Evolutionary conservation across 2,888 invertebrate species (phyloP).

Genomic region (Tachina fera): DNA sequence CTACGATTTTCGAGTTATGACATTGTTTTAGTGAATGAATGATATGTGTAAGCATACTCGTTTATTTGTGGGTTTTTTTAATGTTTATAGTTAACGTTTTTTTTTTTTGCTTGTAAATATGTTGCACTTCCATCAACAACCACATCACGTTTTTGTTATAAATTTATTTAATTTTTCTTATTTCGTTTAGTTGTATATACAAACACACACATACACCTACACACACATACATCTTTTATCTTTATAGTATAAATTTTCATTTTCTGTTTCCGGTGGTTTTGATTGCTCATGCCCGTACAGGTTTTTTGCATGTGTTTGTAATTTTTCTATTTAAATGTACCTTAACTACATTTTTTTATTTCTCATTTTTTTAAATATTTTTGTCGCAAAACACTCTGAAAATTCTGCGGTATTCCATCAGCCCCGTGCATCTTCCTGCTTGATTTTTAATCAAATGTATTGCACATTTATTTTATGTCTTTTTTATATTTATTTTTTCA

Average conservation of each 20-base stretch:
- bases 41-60: neutral
- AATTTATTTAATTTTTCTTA: conserved; percentile 69
- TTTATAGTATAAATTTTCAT: conserved; percentile 23
- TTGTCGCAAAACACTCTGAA: conserved; percentile 57
- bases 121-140: conserved; percentile 69
- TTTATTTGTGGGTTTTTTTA: neutral
- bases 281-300: conserved; percentile 14
- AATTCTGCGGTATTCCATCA: conserved; percentile 61
- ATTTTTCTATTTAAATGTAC: conserved; percentile 45
- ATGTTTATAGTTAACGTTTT: neutral
- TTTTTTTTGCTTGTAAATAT: conserved; percentile 18
- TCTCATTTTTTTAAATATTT: neutral
- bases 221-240: neutral
- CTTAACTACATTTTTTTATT: conserved; percentile 34
- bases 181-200: conserved; percentile 15
- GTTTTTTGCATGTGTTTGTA: conserved; percentile 34
- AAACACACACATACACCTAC: neutral
- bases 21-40: no score
- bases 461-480: conserved; percentile 47
- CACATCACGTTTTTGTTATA: conserved; percentile 73
- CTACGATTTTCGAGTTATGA: no score
- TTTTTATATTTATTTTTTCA: neutral
- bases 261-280: conserved; percentile 59
- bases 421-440: conserved; percentile 57
- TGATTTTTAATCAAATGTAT: conserved; percentile 68